Base-by-base conservation (phyloP, 2,888 invertebrate genomes). In the Diplazon laetatorius region DNA sequence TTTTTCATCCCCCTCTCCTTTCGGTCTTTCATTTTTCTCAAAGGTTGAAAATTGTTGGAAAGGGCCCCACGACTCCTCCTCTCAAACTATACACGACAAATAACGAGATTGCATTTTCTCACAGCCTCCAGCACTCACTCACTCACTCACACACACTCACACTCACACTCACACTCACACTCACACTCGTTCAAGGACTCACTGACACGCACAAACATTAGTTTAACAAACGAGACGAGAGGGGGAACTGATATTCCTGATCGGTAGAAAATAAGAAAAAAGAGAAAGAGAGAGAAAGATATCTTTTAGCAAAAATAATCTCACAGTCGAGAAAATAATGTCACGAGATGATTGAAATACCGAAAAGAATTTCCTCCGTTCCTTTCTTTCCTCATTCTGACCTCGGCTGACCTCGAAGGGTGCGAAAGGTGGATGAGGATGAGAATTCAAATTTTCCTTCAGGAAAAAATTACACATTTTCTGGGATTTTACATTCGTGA, bases 361-460 rank as follows among this genome's bases (percentile, higher is more conserved):
- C 8, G 22, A 48, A 46, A 48, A 37, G 1, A 55, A 52, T n/a
- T 62, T 63, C 42, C 14, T 70, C 57, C 71, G 74, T 71, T 72
- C 68, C 66, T 60, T 73, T 65, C 55, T 55, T 55, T 65, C 66
- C 68, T 73, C n/a, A n/a, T n/a, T n/a, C n/a, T n/a, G n/a, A n/a
- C n/a, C n/a, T n/a, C n/a, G n/a, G n/a, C n/a, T n/a, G n/a, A n/a
- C n/a, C n/a, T n/a, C n/a, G n/a, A n/a, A n/a, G n/a, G n/a, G n/a
- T n/a, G n/a, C n/a, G n/a, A n/a, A n/a, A n/a, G n/a, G n/a, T 63
- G 46, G 42, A 55, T 16, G 46, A 48, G 65, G 57, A 35, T 52
- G 76, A 9, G 39, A 48, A 66, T 48, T 14, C 18, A 75, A 74
- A 74, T 76, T 81, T 80, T 78, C 39, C 73, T 77, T 73, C 80